Evolutionary conservation across 2,888 invertebrate species (phyloP).

Genomic region (Cosmorhoe ocellata): DNA sequence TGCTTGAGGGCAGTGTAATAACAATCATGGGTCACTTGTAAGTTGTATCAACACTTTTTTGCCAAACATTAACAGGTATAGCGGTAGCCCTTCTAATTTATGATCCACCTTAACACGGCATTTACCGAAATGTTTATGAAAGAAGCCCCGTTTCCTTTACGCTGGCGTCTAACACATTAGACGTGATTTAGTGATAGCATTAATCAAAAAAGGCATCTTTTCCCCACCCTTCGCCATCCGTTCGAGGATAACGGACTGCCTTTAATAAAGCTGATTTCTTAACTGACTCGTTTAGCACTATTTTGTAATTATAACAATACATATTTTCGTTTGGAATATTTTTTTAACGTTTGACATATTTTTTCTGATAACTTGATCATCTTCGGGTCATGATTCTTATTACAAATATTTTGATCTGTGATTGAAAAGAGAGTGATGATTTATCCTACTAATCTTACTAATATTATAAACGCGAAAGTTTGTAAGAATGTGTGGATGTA

Average conservation of each 20-base stretch:
- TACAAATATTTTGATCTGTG: too few species aligned
- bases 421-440: too few species aligned
- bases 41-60: conserved; percentile 31
- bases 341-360: too few species aligned
- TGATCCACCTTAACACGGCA: conserved; percentile 36
- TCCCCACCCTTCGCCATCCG: conserved; percentile 20
- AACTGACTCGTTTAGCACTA: conserved; percentile 9
- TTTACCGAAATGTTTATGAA: conserved; percentile 43
- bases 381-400: too few species aligned
- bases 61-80: conserved; percentile 34
- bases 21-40: conserved; percentile 17
- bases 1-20: too few species aligned
- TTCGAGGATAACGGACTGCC: conserved; percentile 35
- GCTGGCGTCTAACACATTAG: conserved; percentile 48
- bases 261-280: conserved; percentile 40
- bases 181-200: conserved; percentile 62
- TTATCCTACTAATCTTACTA: too few species aligned
- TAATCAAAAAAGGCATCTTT: conserved; percentile 54
- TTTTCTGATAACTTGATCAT: too few species aligned
- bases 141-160: conserved; percentile 43
- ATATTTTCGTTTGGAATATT: too few species aligned
- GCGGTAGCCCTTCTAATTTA: conserved; percentile 33
- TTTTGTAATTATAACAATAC: not conserved
- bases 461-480: too few species aligned
- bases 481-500: too few species aligned